phyloP scores from a whole-genome alignment of 2,113 vertebrate species.

The Poecilia latipinna region DNA sequence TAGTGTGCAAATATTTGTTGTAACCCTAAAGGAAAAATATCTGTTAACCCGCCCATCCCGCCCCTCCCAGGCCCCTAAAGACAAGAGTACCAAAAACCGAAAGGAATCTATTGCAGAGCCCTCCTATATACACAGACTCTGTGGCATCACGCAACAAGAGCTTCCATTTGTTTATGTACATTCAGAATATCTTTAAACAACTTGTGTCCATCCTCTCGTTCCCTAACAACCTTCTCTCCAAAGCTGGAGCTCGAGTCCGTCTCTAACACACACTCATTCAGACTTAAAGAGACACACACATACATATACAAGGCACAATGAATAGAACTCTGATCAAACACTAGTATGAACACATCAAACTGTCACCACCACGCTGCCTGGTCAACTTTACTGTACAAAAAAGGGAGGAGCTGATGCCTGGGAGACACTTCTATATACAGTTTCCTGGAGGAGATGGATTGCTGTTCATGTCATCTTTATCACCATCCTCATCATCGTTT shows the following conservation, averaged over 20 bases:
- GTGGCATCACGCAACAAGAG: slow-evolving; percentile 97
- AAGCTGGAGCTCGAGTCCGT: slow-evolving; percentile 52
- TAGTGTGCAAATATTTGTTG: slow-evolving; percentile 98
- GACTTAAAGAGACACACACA: slow-evolving; percentile 68
- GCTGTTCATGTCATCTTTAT: slow-evolving; percentile 36
- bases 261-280: slow-evolving; percentile 42
- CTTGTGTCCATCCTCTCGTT: slow-evolving; percentile 74
- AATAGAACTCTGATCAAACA: slow-evolving; percentile 96
- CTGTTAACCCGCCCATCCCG: slow-evolving; percentile 53
- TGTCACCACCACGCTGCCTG: slow-evolving; percentile 74
- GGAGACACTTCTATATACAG: slow-evolving; percentile 69
- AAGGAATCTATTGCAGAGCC: slow-evolving; percentile 90
- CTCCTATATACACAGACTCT: slow-evolving; percentile 99
- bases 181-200: slow-evolving; percentile 92
- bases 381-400: slow-evolving; percentile 82
- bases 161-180: slow-evolving; percentile 96
- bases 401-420: slow-evolving; percentile 57
- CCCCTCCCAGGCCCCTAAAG: slow-evolving; percentile 25
- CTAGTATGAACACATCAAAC: slow-evolving; percentile 91
- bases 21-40: slow-evolving; percentile 79
- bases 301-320: slow-evolving; percentile 93
- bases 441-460: slow-evolving; percentile 67
- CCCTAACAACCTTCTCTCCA: slow-evolving; percentile 66
- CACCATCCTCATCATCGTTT: slow-evolving; percentile 48
- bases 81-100: slow-evolving; percentile 81